These are phyloP conservation scores for Bradypus variegatus DNA, from an alignment of 2,797 vertebrate genomes.

Conservation along the genomic window DNA sequence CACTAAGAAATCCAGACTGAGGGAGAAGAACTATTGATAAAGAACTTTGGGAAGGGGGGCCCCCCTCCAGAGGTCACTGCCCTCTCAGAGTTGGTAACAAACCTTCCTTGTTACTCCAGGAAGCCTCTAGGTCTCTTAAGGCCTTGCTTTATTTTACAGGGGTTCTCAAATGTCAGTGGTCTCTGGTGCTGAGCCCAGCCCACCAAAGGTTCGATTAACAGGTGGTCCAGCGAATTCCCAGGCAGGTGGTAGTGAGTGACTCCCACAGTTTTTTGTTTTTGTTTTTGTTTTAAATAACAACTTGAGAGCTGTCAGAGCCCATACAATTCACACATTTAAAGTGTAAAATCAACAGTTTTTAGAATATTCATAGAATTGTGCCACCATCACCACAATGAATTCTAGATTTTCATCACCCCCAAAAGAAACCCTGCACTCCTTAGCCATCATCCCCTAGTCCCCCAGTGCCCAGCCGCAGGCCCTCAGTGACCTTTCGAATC, in stretches of 20 bases:
- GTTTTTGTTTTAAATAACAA: not conserved
- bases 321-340: not conserved
- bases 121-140: not conserved
- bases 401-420: constrained; percentile 4
- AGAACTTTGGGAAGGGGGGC: not conserved
- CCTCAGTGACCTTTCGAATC: not conserved
- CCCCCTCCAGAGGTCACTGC: not conserved
- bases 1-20: not conserved
- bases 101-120: constrained; percentile 21
- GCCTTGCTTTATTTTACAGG: not conserved
- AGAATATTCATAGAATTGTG: not conserved
- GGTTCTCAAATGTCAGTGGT: not conserved
- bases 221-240: not conserved
- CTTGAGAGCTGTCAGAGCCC: not conserved
- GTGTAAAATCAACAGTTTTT: not conserved
- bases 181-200: not conserved
- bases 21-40: constrained; percentile 7
- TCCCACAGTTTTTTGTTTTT: not conserved
- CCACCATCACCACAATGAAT: not conserved
- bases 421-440: not conserved
- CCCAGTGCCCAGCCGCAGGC: not conserved
- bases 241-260: not conserved
- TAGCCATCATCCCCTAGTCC: not conserved
- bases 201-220: not conserved
- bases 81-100: not conserved